Evolutionary conservation across 2,113 vertebrate species (phyloP).

Genomic region (Pheucticus melanocephalus): DNA sequence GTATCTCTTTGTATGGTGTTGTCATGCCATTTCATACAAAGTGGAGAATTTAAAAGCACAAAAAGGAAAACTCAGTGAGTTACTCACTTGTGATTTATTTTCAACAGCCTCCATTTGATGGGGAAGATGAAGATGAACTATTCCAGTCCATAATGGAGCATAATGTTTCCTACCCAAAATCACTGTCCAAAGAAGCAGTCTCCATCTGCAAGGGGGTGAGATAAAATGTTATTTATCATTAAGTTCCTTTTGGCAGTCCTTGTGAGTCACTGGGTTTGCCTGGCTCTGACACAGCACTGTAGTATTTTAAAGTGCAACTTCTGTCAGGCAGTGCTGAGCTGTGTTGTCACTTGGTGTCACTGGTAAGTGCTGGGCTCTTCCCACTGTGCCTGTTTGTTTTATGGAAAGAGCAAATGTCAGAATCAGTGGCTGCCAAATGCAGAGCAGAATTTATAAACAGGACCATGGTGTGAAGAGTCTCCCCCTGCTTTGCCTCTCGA

Average conservation of each 20-base stretch:
- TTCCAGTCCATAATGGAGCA: conserved; percentile 99
- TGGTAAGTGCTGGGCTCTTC: background rate
- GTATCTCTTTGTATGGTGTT: background rate
- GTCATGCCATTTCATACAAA: background rate
- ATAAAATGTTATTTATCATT: background rate
- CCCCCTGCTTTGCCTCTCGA: background rate
- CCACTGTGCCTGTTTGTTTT: background rate
- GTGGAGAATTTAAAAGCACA: background rate
- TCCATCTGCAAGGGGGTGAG: conserved; percentile 98
- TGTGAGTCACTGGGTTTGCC: background rate
- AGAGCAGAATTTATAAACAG: background rate
- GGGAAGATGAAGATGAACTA: conserved; percentile 95
- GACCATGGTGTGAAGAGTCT: background rate
- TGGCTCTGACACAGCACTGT: background rate
- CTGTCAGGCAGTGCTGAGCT: background rate
- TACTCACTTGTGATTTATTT: background rate
- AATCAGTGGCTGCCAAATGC: background rate
- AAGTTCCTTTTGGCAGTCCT: background rate
- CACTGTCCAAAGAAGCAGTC: conserved; percentile 95
- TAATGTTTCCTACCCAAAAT: conserved; percentile 96
- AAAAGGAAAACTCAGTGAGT: background rate
- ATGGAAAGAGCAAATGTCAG: conserved; percentile 1
- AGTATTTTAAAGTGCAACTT: background rate
- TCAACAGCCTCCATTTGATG: conserved; percentile 91
- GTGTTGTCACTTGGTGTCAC: background rate